phyloP scores from a whole-genome alignment of 2,797 vertebrate species.

The Prunella strophiata region DNA sequence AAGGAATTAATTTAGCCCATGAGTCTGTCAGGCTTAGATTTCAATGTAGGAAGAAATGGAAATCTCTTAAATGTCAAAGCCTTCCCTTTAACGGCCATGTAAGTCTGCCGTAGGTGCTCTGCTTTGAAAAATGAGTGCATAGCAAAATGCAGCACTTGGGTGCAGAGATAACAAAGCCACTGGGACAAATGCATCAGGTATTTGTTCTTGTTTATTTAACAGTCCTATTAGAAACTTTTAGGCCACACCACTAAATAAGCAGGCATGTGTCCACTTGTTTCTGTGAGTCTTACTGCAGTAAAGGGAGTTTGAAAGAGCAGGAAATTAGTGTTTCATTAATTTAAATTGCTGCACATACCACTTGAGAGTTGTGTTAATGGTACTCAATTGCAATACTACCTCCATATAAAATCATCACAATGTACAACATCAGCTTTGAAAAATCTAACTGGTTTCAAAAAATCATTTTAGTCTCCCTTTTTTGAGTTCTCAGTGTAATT shows the following conservation, averaged over 20 bases:
- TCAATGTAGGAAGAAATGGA: not conserved
- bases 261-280: not conserved
- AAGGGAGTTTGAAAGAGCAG: not conserved
- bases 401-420: not conserved
- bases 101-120: not conserved
- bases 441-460: not conserved
- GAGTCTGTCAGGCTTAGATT: not conserved
- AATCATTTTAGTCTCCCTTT: not conserved
- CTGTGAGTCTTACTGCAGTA: not conserved
- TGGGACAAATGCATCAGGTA: not conserved
- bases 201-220: not conserved
- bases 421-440: not conserved
- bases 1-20: conserved; percentile 11
- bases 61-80: not conserved
- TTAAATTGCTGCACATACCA: not conserved
- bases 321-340: not conserved
- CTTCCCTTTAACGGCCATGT: not conserved
- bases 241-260: not conserved
- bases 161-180: not conserved
- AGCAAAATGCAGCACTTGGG: not conserved
- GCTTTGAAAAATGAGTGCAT: not conserved
- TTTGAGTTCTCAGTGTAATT: not conserved
- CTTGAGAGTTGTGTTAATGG: not conserved
- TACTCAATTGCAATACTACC: not conserved
- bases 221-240: not conserved